These are phyloP conservation scores for Amphibalanus amphitrite DNA, from an alignment of 1,140 invertebrate genomes.

Conservation along the genomic window DNA sequence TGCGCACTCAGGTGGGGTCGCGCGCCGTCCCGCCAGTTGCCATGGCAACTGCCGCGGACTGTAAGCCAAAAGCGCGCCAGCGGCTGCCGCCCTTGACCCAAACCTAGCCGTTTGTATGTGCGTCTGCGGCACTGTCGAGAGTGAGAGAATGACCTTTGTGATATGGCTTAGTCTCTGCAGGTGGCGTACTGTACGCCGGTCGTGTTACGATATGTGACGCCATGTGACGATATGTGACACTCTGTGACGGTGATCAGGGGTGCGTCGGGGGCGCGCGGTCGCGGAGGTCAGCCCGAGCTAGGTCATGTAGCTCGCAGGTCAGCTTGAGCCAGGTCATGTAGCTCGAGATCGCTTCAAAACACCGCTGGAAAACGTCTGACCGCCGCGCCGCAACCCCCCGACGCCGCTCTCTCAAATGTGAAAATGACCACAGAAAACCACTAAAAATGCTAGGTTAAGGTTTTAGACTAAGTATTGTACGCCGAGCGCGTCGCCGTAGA, in stretches of 20 bases:
- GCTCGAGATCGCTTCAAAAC: too few relatives aligned
- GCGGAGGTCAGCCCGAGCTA: too few relatives aligned
- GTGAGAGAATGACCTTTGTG: background rate
- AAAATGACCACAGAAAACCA: background rate
- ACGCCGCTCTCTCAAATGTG: too few relatives aligned
- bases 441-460: constrained; percentile 1
- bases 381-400: too few relatives aligned
- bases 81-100: too few relatives aligned
- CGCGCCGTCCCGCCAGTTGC: background rate
- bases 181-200: too few relatives aligned
- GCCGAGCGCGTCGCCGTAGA: background rate
- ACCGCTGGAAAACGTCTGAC: too few relatives aligned
- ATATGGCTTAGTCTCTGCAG: background rate
- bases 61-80: background rate
- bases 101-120: too few relatives aligned
- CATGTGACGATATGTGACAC: background rate
- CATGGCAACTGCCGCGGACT: background rate
- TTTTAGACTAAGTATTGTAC: constrained; percentile 1
- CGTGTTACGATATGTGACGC: background rate
- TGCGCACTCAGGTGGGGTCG: background rate
- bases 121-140: too few relatives aligned
- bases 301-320: too few relatives aligned
- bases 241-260: background rate
- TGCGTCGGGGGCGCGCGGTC: too few relatives aligned
- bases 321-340: too few relatives aligned